These are phyloP conservation scores for Heliconius nattereri DNA, from an alignment of 1,140 invertebrate species.

Conservation along the genomic window DNA sequence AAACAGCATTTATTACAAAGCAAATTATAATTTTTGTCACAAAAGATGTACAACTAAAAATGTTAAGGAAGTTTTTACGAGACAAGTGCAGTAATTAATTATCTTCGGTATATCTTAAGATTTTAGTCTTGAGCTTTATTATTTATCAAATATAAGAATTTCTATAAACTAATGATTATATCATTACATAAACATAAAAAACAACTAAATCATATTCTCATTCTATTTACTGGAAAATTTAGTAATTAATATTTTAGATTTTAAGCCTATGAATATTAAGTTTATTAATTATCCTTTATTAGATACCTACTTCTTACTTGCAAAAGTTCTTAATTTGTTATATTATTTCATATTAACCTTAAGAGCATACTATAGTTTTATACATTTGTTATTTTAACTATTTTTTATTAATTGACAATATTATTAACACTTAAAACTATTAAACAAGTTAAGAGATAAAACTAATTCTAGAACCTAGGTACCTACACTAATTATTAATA, in stretches of 20 bases:
- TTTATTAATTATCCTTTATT: not conserved
- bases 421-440: not conserved
- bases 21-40: not conserved
- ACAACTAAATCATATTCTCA: not conserved
- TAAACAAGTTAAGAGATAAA: not conserved
- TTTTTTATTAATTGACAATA: conserved; percentile 9
- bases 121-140: not conserved
- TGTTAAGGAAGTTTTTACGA: not conserved
- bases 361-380: not conserved
- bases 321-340: not conserved
- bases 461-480: not conserved
- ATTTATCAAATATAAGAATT: not conserved
- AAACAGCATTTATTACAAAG: not conserved
- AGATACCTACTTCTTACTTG: not conserved
- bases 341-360: not conserved
- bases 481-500: not conserved
- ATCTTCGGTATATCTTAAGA: not conserved
- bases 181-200: not conserved
- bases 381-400: not conserved
- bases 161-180: not conserved
- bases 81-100: not conserved
- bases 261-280: not conserved
- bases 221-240: not conserved
- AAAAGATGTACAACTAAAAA: not conserved
- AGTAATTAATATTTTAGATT: not conserved